A percentile compares a stretch with the other conserved stretches of the same genome.
Conservation (phyloP, 2,888 invertebrate genomes). For the Callinectes sapidus region DNA sequence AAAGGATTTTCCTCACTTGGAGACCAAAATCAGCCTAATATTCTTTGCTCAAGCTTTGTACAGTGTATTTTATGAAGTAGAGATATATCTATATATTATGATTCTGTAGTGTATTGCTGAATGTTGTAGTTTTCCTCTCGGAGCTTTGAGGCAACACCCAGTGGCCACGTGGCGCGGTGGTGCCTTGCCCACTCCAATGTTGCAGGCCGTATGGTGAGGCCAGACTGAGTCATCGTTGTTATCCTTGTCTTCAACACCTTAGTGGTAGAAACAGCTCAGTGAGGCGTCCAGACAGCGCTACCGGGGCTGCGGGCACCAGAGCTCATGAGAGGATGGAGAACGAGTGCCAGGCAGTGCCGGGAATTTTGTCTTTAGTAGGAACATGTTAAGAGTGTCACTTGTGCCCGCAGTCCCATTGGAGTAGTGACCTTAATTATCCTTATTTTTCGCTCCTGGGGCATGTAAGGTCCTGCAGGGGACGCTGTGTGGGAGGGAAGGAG, state of each 20-base stretch:
- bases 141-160: background rate
- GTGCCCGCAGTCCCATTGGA: background rate
- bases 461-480: background rate
- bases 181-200: background rate
- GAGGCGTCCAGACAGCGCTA: background rate
- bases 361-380: background rate
- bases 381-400: background rate
- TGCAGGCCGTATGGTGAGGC: background rate
- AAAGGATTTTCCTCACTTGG: constrained; percentile 24
- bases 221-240: background rate
- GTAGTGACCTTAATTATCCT: constrained; percentile 15
- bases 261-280: constrained; percentile 11
- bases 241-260: constrained; percentile 16
- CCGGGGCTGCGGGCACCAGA: background rate
- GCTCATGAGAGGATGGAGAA: background rate
- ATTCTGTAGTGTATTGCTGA: constrained; percentile 44
- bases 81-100: constrained; percentile 49
- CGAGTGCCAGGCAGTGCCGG: background rate
- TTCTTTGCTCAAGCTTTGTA: constrained; percentile 57
- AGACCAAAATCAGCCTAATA: constrained; percentile 49
- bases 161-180: background rate
- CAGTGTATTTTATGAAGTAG: constrained; percentile 43
- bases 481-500: background rate
- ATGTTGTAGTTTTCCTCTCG: constrained; percentile 52
- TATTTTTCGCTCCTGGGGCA: background rate